phyloP scores from a whole-genome alignment of 2,797 vertebrate genomes.

The Pangasius larnaudii region DNA sequence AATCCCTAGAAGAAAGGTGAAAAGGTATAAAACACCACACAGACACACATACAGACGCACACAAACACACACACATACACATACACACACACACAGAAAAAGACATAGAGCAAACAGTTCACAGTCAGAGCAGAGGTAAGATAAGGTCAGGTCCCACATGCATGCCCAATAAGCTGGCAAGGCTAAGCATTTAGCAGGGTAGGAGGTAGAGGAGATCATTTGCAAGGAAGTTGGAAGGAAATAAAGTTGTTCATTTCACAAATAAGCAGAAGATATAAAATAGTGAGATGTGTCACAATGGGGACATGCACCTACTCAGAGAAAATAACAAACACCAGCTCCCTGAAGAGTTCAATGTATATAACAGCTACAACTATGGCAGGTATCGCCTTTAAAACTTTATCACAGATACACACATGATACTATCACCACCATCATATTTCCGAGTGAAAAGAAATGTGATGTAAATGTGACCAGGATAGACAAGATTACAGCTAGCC shows the following conservation, averaged over 20 bases:
- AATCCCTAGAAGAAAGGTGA: slow-evolving; percentile 78
- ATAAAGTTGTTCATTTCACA: slow-evolving; percentile 44
- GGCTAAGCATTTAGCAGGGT: slow-evolving; percentile 31
- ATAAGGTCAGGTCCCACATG: slow-evolving; percentile 10
- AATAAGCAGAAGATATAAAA: slow-evolving; percentile 47
- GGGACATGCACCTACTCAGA: background rate
- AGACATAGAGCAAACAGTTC: slow-evolving; percentile 29
- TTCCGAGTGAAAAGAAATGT: background rate
- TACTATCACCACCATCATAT: background rate
- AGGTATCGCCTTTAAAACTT: background rate
- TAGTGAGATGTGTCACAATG: background rate
- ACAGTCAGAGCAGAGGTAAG: slow-evolving; percentile 20
- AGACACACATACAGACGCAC: slow-evolving; percentile 44
- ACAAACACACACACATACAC: slow-evolving; percentile 50
- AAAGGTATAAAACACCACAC: slow-evolving; percentile 67
- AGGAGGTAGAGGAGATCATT: slow-evolving; percentile 53
- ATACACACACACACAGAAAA: slow-evolving; percentile 43
- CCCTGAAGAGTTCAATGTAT: background rate
- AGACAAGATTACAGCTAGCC: background rate
- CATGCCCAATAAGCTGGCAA: slow-evolving; percentile 10
- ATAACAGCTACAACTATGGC: background rate
- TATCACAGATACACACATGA: background rate
- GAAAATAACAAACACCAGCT: background rate
- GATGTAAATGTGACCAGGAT: background rate
- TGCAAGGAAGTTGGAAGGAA: slow-evolving; percentile 45